phyloP scores from a whole-genome alignment of 2,888 invertebrate genomes.

The Noctua janthina region DNA sequence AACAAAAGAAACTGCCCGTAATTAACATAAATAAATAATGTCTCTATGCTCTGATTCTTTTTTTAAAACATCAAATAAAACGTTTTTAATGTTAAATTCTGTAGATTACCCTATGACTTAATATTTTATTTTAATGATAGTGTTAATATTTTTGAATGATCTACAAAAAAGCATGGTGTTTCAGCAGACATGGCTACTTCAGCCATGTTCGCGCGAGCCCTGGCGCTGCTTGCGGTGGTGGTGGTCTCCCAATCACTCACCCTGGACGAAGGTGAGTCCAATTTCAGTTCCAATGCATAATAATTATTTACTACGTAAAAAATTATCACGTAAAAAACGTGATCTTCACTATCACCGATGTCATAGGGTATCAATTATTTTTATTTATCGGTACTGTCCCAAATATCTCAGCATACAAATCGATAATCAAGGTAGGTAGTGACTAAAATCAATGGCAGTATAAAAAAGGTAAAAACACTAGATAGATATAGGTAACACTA shows the following conservation, averaged over 20 bases:
- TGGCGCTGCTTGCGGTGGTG: slow-evolving; percentile 77
- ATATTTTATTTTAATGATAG: neutral
- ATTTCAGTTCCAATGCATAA: neutral
- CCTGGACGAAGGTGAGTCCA: slow-evolving; percentile 87
- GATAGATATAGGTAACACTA: neutral
- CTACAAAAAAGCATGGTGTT: slow-evolving; percentile 55
- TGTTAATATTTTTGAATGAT: slow-evolving; percentile 1
- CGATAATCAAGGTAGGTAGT: neutral
- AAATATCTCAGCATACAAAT: slow-evolving; percentile 4
- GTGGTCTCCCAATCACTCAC: slow-evolving; percentile 82
- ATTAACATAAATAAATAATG: neutral
- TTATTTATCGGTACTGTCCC: slow-evolving; percentile 22
- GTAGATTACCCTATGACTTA: neutral
- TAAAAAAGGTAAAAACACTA: neutral
- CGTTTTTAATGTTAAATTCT: neutral
- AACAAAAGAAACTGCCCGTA: neutral
- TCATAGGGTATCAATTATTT: slow-evolving; percentile 20
- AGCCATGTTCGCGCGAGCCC: slow-evolving; percentile 78
- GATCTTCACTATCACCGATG: slow-evolving; percentile 16
- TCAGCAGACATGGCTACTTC: slow-evolving; percentile 79
- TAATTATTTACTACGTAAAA: neutral
- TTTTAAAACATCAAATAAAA: neutral
- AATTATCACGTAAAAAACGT: neutral
- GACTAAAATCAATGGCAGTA: neutral
- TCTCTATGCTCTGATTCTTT: neutral